Evolutionary conservation across 2,888 invertebrate genomes (phyloP), one percentile per base, ranked within the genome.

Genomic region (Xylophagus ater): DNA sequence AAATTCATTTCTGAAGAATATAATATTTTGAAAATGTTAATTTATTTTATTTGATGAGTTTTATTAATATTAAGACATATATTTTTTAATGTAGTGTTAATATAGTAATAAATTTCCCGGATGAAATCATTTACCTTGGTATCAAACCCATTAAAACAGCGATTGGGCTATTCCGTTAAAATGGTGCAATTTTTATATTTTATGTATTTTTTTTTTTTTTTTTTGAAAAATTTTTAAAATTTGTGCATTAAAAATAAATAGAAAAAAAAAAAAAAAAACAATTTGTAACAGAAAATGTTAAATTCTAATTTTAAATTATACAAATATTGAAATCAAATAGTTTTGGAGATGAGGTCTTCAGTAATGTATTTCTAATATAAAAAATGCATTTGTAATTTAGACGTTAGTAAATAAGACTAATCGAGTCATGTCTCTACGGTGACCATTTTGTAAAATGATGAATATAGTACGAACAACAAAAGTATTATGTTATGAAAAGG

Each of bases 71-170:
- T n/a, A n/a, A n/a, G n/a, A n/a, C n/a, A n/a, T n/a, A n/a, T n/a
- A n/a, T n/a, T n/a, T n/a, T n/a, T n/a, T n/a, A n/a, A n/a, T n/a
- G n/a, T n/a, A n/a, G n/a, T n/a, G n/a, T n/a, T n/a, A n/a, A n/a
- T n/a, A n/a, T n/a, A n/a, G n/a, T n/a, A n/a, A n/a, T n/a, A n/a
- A n/a, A n/a, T n/a, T n/a, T n/a, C n/a, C n/a, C n/a, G n/a, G n/a
- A n/a, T n/a, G n/a, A n/a, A n/a, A n/a, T n/a, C 78, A 77, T 72
- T 79, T 89, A 89, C 89, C 89, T 89, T 78, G 88, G 81, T 72
- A 88, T 73, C 66, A 85, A 78, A 74, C 85, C 83, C 77, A 88
- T 87, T 81, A 88, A 81, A 74, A 82, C 84, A 69, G 85, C 85
- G 74, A 89, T 85, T 69, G 65, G 63, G 71, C 74, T 76, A 73